phyloP scores from a whole-genome alignment of 1,140 invertebrate species.

The Musca domestica region DNA sequence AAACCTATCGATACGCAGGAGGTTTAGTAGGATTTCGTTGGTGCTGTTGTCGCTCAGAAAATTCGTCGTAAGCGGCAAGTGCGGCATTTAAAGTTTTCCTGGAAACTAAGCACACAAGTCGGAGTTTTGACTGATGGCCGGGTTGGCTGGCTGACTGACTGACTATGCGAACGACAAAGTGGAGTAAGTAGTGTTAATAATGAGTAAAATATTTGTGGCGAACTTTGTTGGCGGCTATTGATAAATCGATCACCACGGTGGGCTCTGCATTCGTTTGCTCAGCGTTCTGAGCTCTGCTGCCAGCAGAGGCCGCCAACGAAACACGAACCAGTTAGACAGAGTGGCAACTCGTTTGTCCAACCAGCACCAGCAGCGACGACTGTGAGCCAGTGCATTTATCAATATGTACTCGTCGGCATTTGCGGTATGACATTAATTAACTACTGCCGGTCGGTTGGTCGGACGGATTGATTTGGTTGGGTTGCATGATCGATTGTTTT shows the following conservation, averaged over 20 bases:
- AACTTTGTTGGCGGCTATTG: slow-evolving; percentile 18
- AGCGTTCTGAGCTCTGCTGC: no score
- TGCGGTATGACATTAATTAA: slow-evolving; percentile 51
- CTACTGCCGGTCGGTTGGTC: slow-evolving; percentile 44
- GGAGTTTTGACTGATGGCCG: no score
- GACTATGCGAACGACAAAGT: no score
- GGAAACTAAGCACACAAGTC: slow-evolving; percentile 11
- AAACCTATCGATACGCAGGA: slow-evolving; percentile 38
- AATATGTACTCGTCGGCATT: slow-evolving; percentile 38
- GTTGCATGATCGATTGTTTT: slow-evolving; percentile 6
- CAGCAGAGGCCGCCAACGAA: no score
- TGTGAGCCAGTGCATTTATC: slow-evolving; percentile 10
- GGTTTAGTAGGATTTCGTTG: slow-evolving; percentile 30
- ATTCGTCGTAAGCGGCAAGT: slow-evolving; percentile 14
- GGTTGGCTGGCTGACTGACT: no score
- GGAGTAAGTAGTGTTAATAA: background rate
- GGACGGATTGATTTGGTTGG: slow-evolving; percentile 8
- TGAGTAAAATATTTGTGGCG: background rate
- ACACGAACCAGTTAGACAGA: slow-evolving; percentile 14
- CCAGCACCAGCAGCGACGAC: background rate
- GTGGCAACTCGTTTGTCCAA: slow-evolving; percentile 11
- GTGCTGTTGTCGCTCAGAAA: slow-evolving; percentile 3
- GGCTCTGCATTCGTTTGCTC: no score
- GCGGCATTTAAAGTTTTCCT: slow-evolving; percentile 19
- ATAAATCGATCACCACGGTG: slow-evolving; percentile 16